Evolutionary conservation across 2,888 invertebrate genomes (phyloP), one percentile per base, ranked within the genome.

Genomic region (Nycteola revayana): DNA sequence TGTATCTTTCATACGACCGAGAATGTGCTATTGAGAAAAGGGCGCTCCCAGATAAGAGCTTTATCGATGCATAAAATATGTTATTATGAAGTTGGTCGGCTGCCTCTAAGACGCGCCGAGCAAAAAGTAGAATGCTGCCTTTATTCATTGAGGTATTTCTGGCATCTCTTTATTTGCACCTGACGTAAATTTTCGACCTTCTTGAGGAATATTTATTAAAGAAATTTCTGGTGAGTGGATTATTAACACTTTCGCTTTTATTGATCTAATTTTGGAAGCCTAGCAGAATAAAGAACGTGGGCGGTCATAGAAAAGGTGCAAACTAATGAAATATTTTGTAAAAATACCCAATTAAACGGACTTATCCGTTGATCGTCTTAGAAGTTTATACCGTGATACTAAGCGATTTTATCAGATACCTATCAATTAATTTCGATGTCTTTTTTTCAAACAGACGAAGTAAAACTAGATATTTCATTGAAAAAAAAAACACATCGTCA

Each of bases 21-120:
- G 76, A 80, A 79, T 76, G 43, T 49, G 69, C 75, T 79, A 77
- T 83, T 75, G 74, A 81, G 75, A 76, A 76, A 81, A 85, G 76
- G 75, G 75, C 71, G 73, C 71, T 74, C 63, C 40, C 52, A 75
- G 84, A 83, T 83, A 79, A 81, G 73, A 65, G 62, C 73, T 82
- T 82, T 81, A 83, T 82, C 78, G 80, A 68, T 84, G 81, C 80
- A 81, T 79, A 82, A 84, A 84, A 75, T 77, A 74, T 77, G 75
- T 78, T 83, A 79, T 79, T 81, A 80, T 82, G 75, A 78, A 81
- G 75, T 76, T 76, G 72, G 71, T 65, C 63, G 64, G 67, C 59
- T 63, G 63, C 60, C 35, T 43, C 42, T 35, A 48, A 60, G 61
- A 54, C 56, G 49, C 45, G 50, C 32, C 42, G 48, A 46, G 48